Percentiles rank a stretch among this genome's conserved stretches.
Conservation (phyloP, 2,113 vertebrate genomes). For the Vulpes ferrilata region DNA sequence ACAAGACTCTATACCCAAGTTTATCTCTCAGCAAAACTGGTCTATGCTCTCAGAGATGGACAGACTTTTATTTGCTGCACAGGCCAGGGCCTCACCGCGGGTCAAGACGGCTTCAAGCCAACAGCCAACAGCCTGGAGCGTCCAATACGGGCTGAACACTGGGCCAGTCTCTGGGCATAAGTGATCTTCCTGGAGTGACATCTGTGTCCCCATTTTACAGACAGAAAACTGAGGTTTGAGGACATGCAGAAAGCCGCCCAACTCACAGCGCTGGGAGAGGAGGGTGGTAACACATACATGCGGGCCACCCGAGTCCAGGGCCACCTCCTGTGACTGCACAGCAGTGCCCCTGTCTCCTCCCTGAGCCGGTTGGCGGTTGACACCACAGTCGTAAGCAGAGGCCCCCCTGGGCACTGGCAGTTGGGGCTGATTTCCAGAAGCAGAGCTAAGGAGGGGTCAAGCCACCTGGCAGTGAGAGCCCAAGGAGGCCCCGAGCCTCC, state of each 20-base stretch:
- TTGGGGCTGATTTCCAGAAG: background rate
- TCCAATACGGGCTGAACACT: background rate
- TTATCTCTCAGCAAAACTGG: background rate
- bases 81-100: background rate
- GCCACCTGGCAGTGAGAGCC: background rate
- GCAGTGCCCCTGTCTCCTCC: background rate
- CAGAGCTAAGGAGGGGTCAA: background rate
- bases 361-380: background rate
- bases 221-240: background rate
- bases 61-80: no score
- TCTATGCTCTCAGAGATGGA: background rate
- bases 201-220: background rate
- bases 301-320: background rate
- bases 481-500: background rate
- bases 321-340: background rate
- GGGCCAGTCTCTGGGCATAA: background rate
- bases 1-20: background rate
- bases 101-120: background rate
- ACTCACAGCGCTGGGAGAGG: background rate
- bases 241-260: background rate
- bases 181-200: background rate
- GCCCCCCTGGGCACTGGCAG: background rate
- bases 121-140: background rate
- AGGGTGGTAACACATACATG: background rate
- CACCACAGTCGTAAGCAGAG: background rate